phyloP scores from a whole-genome alignment of 92 coral and sea anemone species.

The Phenganax marumi region DNA sequence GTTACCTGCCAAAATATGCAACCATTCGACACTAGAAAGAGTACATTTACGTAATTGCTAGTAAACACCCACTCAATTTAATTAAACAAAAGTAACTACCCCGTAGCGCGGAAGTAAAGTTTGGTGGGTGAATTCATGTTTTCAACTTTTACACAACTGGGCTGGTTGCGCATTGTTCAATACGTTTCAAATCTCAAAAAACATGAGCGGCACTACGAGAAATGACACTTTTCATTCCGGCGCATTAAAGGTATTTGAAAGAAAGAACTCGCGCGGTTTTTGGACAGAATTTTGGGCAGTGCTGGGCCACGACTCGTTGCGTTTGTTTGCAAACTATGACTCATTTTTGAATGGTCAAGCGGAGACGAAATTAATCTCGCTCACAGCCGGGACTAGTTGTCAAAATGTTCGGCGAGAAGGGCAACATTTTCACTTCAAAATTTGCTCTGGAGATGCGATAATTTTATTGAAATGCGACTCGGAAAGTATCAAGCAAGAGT shows the following conservation, averaged over 20 bases:
- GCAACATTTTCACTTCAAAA: conserved; percentile 2
- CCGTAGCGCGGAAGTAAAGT: neutral
- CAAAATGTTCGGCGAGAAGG: neutral
- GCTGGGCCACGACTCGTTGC: conserved; percentile 3
- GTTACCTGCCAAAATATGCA: too few relatives aligned
- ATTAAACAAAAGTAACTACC: neutral
- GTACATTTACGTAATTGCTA: too few relatives aligned
- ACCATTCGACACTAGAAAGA: too few relatives aligned
- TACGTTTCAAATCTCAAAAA: too few relatives aligned
- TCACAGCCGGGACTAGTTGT: neutral
- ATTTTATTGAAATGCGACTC: conserved; percentile 23
- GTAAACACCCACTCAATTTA: too few relatives aligned
- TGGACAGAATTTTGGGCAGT: conserved; percentile 38
- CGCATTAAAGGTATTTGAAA: conserved; percentile 1
- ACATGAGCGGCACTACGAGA: neutral
- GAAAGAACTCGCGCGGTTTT: neutral
- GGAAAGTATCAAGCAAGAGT: conserved; percentile 8
- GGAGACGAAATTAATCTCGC: conserved; percentile 15
- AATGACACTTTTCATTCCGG: neutral
- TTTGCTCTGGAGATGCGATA: neutral
- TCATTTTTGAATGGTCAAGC: neutral
- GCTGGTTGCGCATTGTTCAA: neutral
- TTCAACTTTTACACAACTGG: neutral
- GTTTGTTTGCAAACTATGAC: conserved; percentile 33
- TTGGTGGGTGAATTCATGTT: too few relatives aligned